Conservation (phyloP, 2,113 vertebrate species). For the Rousettus leschenaultii region DNA sequence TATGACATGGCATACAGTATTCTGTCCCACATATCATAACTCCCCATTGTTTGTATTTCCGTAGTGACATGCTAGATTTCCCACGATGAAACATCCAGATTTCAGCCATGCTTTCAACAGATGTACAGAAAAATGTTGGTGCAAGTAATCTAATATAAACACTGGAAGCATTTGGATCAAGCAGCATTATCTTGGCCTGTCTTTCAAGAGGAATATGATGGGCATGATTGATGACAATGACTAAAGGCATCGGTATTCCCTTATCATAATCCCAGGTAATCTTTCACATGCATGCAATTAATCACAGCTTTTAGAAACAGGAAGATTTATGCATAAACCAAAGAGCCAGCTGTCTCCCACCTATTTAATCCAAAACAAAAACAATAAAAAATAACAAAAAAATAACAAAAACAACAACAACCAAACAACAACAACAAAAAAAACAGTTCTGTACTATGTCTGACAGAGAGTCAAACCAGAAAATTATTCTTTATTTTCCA, state of each 20-base stretch:
- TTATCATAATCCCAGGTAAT: constrained; percentile 78
- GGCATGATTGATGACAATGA: constrained; percentile 75
- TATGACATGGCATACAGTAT: neutral
- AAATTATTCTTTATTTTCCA: neutral
- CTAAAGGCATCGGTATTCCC: constrained; percentile 75
- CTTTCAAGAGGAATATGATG: constrained; percentile 69
- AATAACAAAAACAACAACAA: neutral
- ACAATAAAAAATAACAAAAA: neutral
- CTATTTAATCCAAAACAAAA: neutral
- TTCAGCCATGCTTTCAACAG: constrained; percentile 48
- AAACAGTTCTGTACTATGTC: neutral
- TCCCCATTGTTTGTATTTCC: neutral
- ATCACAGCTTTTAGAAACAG: constrained; percentile 76
- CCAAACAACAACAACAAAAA: neutral
- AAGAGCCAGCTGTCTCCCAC: neutral
- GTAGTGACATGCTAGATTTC: neutral
- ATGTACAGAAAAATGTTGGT: constrained; percentile 47
- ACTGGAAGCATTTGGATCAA: constrained; percentile 56
- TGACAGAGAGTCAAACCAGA: neutral
- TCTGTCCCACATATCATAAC: neutral
- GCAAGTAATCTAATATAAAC: constrained; percentile 33
- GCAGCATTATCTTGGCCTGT: constrained; percentile 72
- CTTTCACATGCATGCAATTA: constrained; percentile 71
- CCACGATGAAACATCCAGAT: constrained; percentile 21
- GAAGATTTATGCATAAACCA: constrained; percentile 26